Base-by-base conservation (phyloP, 2,797 vertebrate genomes). In the Amphiprion clarkii region DNA sequence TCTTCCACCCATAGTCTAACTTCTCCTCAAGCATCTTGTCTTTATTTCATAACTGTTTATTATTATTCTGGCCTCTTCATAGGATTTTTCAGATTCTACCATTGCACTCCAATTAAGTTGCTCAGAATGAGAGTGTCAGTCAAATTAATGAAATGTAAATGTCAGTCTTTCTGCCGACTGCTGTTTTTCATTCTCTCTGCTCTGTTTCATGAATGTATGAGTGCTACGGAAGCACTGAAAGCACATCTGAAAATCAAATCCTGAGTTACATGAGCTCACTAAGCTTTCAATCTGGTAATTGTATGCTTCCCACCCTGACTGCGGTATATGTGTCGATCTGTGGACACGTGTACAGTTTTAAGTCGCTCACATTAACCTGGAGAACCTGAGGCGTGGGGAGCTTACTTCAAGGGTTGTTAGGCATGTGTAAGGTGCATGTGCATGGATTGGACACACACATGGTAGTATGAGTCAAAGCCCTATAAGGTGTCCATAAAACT, bases 111-210 rank as follows among this genome's bases (percentile, higher is more conserved):
- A 81, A 82, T 87, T 86, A 88, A 63, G 57, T 69, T 70, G 49
- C 83, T 75, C 44, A 48, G 72, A 85, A 68, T 31, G 44, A 79
- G 66, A 71, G 55, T 17, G 70, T 76, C 75, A 75, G 81, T 83
- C 77, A 84, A 70, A 76, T 86, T 75, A 81, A 91, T 88, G 62
- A 86, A 85, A 87, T 82, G 67, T 77, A 82, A 92, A 86, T 80
- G 76, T 81, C 75, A 80, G 68, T 81, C 73, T 87, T 58, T 76
- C 46, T 80, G 66, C 27, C 58, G 51, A 46, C 51, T 1, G 23
- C 54, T 71, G 70, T 74, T 85, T 83, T 67, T 77, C 52, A 73
- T 68, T 74, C 42, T 56, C n/a, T 72, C 63, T 60, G 54, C 17
- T 71, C 58, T 69, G 52, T 31, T 80, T 81, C 39, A 25, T 33